Evolutionary conservation across 1,140 invertebrate species (phyloP), one percentile per base, ranked within the genome.

Genomic region (Popillia japonica): DNA sequence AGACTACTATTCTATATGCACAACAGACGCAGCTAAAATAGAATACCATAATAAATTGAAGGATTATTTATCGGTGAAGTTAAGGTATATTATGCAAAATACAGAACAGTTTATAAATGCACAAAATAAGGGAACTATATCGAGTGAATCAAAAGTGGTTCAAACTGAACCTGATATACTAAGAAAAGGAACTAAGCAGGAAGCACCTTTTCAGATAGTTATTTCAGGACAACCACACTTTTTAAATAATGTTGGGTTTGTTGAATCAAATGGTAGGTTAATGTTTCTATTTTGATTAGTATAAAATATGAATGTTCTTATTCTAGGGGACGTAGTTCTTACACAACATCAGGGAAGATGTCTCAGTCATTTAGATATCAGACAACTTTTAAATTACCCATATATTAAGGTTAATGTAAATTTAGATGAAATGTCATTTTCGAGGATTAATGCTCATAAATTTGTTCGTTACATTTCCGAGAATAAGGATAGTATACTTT

Each of bases 161-260:
- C 23, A 72, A 22, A 72, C 23, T 72, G 64, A 72, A 6, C 4
- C 14, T 40, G 40, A 74, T 41, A 9, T 41, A 2, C n/a, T 8
- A 0, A 41, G 11, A 20, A 74, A 22, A 41, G 17, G 9, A 17
- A 55, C 4, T 27, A 76, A 76, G 48, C 75, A 41, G 10, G 75
- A 76, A 55, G 75, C 75, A 27, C 75, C 75, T 0, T 76, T 20
- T n/a, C 23, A 23, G 6, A 20, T 76, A 55, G 11, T 55, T 76
- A 55, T 76, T 0, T n/a, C 41, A 3, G 75, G 75, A 23, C 42
- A 44, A 59, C 75, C 75, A 9, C 3, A 8, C 27, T 44, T 76
- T 55, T 76, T 76, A 76, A 76, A 76, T 76, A 76, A 76, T 55
- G 48, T 76, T 8, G 75, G 17, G 55, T 76, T 76, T n/a, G 14